phyloP scores from a whole-genome alignment of 2,797 vertebrate genomes.

The Mus minutoides region DNA sequence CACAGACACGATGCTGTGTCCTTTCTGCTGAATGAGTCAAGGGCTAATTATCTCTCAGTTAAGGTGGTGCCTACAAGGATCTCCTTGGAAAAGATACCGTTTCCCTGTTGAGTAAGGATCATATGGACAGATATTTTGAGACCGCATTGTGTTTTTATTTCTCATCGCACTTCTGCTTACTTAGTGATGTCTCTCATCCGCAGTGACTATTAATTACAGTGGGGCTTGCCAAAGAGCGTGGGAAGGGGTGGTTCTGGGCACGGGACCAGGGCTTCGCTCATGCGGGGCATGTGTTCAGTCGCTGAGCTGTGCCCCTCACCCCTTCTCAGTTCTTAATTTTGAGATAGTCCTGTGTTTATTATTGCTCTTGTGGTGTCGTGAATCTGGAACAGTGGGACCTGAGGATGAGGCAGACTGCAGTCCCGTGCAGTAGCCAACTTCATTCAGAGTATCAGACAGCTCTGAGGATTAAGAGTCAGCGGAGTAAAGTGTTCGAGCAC shows the following conservation, averaged over 20 bases:
- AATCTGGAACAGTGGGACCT: background rate
- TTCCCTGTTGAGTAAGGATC: constrained; percentile 32
- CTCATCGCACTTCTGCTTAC: constrained; percentile 19
- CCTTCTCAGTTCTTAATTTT: background rate
- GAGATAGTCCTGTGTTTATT: background rate
- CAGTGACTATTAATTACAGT: background rate
- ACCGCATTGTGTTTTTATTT: constrained; percentile 27
- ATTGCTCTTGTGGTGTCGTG: no score
- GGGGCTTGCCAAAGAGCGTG: constrained; percentile 7
- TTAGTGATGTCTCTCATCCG: background rate
- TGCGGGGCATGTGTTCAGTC: background rate
- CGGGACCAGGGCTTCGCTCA: background rate
- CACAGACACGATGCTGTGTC: background rate
- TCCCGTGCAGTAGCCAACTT: background rate
- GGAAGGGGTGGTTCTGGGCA: background rate
- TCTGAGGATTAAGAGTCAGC: background rate
- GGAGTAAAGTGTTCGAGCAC: no score
- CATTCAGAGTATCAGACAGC: background rate
- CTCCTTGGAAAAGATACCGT: constrained; percentile 36
- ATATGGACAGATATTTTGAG: background rate
- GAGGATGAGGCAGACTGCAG: background rate
- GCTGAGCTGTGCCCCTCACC: background rate
- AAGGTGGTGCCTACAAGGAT: background rate
- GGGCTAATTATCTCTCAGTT: background rate
- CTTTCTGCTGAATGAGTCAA: background rate